Evolutionary conservation across 1,140 invertebrate species (phyloP).

Genomic region (Drosophila jambulina): DNA sequence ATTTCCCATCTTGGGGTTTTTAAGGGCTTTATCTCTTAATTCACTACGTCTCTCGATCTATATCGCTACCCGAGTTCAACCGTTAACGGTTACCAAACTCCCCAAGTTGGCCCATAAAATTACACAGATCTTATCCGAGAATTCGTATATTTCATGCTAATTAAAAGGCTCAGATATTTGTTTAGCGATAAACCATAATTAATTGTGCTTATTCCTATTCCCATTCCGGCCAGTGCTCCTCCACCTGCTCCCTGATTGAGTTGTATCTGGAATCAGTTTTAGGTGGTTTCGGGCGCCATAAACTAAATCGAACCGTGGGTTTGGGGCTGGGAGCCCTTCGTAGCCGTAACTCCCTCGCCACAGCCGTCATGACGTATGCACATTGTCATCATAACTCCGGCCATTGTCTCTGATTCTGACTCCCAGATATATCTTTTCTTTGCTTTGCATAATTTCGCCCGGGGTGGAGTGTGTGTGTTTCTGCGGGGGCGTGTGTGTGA

Average conservation of each 20-base stretch:
- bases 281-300: conserved; percentile 43
- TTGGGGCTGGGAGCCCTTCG: conserved; percentile 5
- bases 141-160: conserved; percentile 78
- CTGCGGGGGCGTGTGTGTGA: conserved; percentile 44
- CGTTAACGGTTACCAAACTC: conserved; percentile 51
- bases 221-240: conserved; percentile 6
- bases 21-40: conserved; percentile 36
- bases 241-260: conserved; percentile 64
- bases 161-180: conserved; percentile 68
- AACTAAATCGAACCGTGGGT: conserved; percentile 49
- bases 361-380: conserved; percentile 64
- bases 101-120: conserved; percentile 60
- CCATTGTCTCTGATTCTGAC: conserved; percentile 64
- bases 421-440: conserved; percentile 54
- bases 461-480: conserved; percentile 13
- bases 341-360: background rate
- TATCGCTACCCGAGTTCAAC: conserved; percentile 53
- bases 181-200: conserved; percentile 69
- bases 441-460: conserved; percentile 70
- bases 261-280: conserved; percentile 72
- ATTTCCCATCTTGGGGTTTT: conserved; percentile 33
- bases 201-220: conserved; percentile 71
- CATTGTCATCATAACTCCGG: conserved; percentile 75
- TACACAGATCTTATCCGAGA: conserved; percentile 63
- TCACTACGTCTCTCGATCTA: conserved; percentile 54